These are phyloP conservation scores for Gallinago paraguaiae DNA, from an alignment of 2,113 vertebrate species.

Conservation along the genomic window DNA sequence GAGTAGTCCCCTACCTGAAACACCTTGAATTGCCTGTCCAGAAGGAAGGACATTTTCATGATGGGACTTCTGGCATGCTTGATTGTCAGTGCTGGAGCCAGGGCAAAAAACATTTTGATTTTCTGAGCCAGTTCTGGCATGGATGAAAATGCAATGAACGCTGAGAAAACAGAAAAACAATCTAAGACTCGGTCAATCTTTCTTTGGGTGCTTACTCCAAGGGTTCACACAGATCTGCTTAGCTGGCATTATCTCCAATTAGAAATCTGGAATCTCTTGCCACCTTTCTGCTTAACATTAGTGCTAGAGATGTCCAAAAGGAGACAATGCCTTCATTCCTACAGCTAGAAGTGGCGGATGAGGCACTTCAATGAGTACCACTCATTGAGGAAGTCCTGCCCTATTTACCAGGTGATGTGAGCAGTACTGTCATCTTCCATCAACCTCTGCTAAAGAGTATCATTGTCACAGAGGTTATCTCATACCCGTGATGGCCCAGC, in stretches of 20 bases:
- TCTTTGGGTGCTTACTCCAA: neutral
- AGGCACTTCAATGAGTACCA: no score
- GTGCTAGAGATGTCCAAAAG: neutral
- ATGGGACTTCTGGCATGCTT: conserved; percentile 77
- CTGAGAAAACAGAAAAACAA: conserved; percentile 67
- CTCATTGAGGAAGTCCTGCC: neutral
- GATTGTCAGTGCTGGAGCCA: conserved; percentile 83
- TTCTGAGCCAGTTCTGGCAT: conserved; percentile 88
- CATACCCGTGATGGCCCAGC: neutral
- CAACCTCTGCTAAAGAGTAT: neutral
- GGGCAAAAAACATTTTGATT: conserved; percentile 86
- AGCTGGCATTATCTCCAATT: neutral
- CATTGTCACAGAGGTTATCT: neutral
- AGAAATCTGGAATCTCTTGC: neutral
- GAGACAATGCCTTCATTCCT: neutral
- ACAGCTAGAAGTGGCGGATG: neutral
- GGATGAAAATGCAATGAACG: conserved; percentile 89
- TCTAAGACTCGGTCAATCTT: neutral
- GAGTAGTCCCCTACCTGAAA: conserved; percentile 75
- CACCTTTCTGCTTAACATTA: neutral
- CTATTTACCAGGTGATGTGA: neutral
- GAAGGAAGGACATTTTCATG: conserved; percentile 76
- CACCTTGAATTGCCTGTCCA: conserved; percentile 55
- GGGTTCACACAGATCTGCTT: neutral
- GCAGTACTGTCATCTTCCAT: neutral